Evolutionary conservation across 2,888 invertebrate genomes (phyloP).

Genomic region (Mimumesa dahlbomi): DNA sequence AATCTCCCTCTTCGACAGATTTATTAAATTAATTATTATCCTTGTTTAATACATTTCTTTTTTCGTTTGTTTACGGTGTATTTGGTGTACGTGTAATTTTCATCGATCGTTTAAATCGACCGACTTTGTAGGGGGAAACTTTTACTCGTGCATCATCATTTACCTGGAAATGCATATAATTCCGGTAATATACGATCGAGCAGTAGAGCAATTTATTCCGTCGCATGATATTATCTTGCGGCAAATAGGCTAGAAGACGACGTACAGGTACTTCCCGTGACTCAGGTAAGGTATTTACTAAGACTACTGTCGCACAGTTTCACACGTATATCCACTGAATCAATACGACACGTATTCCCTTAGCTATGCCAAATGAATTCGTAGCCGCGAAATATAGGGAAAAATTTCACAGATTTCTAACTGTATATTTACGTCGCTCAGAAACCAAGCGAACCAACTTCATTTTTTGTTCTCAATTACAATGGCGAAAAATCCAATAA

Average conservation of each 20-base stretch:
- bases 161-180: slow-evolving; percentile 20
- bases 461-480: too few species aligned
- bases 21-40: too few species aligned
- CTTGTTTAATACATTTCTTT: too few species aligned
- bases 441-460: too few species aligned
- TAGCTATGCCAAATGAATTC: slow-evolving; percentile 64
- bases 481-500: too few species aligned
- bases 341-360: slow-evolving; percentile 68
- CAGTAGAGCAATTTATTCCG: slow-evolving; percentile 30
- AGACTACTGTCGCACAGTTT: slow-evolving; percentile 51
- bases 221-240: slow-evolving; percentile 51
- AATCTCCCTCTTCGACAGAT: too few species aligned
- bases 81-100: too few species aligned
- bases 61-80: too few species aligned
- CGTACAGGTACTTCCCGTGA: slow-evolving; percentile 70
- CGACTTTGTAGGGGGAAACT: not conserved
- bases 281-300: slow-evolving; percentile 70
- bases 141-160: slow-evolving; percentile 23
- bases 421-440: too few species aligned
- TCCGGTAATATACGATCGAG: slow-evolving; percentile 39
- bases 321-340: slow-evolving; percentile 60
- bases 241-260: slow-evolving; percentile 54
- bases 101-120: not conserved
- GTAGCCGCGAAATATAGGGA: slow-evolving; percentile 39
- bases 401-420: too few species aligned